phyloP scores from a whole-genome alignment of 2,113 vertebrate species.

The Ia io region DNA sequence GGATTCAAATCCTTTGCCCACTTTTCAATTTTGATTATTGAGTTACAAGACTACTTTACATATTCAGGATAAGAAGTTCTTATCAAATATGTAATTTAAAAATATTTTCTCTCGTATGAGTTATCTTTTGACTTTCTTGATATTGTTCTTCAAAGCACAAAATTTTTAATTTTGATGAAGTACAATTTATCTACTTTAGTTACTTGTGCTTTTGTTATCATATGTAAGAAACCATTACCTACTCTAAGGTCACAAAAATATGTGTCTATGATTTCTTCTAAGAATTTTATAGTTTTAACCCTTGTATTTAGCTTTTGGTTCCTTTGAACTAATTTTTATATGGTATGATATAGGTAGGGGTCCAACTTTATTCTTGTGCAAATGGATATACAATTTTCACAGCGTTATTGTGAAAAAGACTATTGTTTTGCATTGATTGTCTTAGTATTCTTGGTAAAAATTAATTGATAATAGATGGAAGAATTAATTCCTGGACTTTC shows the following conservation, averaged over 20 bases:
- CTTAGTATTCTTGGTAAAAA: neutral
- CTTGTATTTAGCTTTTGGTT: neutral
- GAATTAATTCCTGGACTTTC: neutral
- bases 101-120: neutral
- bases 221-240: neutral
- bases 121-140: neutral
- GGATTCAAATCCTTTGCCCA: neutral
- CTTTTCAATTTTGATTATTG: neutral
- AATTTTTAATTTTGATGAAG: neutral
- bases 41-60: neutral
- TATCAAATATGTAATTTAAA: neutral
- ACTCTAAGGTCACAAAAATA: neutral
- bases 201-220: neutral
- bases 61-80: neutral
- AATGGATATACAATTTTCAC: neutral
- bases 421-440: neutral
- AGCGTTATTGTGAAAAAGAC: neutral
- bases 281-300: neutral
- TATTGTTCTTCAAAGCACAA: neutral
- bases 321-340: neutral
- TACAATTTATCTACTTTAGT: neutral
- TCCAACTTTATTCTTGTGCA: neutral
- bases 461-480: neutral
- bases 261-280: neutral
- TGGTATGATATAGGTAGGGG: neutral